Evolutionary conservation across 2,888 invertebrate species (phyloP).

Genomic region (Chromoteleia sp.): DNA sequence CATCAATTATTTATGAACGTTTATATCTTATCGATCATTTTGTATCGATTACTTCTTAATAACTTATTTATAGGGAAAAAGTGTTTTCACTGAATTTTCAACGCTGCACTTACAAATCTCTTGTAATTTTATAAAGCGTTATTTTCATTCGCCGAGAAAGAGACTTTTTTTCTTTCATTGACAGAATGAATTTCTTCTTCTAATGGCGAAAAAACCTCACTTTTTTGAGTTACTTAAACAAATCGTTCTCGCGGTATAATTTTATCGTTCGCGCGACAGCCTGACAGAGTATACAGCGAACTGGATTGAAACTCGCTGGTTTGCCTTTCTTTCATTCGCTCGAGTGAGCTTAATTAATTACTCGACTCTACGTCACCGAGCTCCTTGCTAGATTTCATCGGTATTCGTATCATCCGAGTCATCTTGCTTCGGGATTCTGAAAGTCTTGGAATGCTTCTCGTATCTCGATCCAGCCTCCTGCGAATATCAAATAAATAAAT

Average conservation of each 20-base stretch:
- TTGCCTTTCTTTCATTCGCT: conserved; percentile 70
- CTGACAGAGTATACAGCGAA: conserved; percentile 49
- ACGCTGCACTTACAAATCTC: too few species aligned
- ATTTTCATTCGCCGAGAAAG: too few species aligned
- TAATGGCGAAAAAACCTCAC: conserved; percentile 7
- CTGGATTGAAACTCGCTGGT: conserved; percentile 66
- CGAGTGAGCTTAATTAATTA: conserved; percentile 72
- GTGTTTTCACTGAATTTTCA: too few species aligned
- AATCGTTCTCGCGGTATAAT: conserved; percentile 55
- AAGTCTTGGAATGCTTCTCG: conserved; percentile 32
- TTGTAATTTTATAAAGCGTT: too few species aligned
- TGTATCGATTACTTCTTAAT: too few species aligned
- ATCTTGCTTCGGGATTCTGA: conserved; percentile 50
- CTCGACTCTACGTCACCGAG: conserved; percentile 55
- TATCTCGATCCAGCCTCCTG: conserved; percentile 21
- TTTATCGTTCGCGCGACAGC: conserved; percentile 45
- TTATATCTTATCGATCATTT: too few species aligned
- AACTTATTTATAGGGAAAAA: too few species aligned
- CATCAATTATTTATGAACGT: too few species aligned
- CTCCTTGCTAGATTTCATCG: conserved; percentile 66
- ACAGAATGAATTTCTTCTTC: too few species aligned
- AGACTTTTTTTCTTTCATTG: too few species aligned
- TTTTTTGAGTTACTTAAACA: conserved; percentile 46
- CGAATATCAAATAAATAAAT: conserved; percentile 34
- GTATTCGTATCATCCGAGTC: conserved; percentile 54